Percentiles rank a stretch among this genome's conserved stretches.
phyloP scores from a whole-genome alignment of 2,113 vertebrate genomes.

The Corydoras maculifer region DNA sequence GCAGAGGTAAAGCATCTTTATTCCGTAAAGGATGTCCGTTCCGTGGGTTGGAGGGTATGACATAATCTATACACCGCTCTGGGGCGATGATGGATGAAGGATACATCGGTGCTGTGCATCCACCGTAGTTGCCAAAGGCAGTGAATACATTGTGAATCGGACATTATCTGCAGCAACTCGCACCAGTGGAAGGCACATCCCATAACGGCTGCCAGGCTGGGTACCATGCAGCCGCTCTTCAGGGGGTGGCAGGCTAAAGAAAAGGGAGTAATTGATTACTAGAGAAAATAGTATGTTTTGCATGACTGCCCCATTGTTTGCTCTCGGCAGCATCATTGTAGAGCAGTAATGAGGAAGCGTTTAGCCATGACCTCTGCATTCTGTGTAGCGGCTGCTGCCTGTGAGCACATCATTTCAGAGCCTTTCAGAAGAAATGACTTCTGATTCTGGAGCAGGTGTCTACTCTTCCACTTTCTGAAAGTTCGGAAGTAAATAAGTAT shows the following conservation, averaged over 20 bases:
- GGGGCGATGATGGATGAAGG: slow-evolving; percentile 36
- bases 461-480: too few species aligned
- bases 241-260: slow-evolving; percentile 18
- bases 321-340: slow-evolving; percentile 26
- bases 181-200: slow-evolving; percentile 25
- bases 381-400: slow-evolving; percentile 1
- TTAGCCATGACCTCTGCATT: slow-evolving; percentile 33
- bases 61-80: slow-evolving; percentile 26
- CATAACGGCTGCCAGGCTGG: slow-evolving; percentile 24
- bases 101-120: slow-evolving; percentile 17
- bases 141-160: slow-evolving; percentile 39
- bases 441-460: too few species aligned
- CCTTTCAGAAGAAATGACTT: neutral
- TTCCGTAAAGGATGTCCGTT: neutral
- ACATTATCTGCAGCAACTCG: slow-evolving; percentile 36
- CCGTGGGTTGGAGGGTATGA: slow-evolving; percentile 22
- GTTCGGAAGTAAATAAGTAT: too few species aligned
- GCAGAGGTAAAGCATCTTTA: too few species aligned
- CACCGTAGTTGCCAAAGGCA: slow-evolving; percentile 28
- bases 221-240: slow-evolving; percentile 13
- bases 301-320: slow-evolving; percentile 37
- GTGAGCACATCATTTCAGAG: slow-evolving; percentile 19
- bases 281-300: slow-evolving; percentile 26
- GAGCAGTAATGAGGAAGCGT: slow-evolving; percentile 25
- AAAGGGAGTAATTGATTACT: slow-evolving; percentile 39